Conservation (phyloP, 2,888 invertebrate species). For the Caenorhabditis doughertyi region DNA sequence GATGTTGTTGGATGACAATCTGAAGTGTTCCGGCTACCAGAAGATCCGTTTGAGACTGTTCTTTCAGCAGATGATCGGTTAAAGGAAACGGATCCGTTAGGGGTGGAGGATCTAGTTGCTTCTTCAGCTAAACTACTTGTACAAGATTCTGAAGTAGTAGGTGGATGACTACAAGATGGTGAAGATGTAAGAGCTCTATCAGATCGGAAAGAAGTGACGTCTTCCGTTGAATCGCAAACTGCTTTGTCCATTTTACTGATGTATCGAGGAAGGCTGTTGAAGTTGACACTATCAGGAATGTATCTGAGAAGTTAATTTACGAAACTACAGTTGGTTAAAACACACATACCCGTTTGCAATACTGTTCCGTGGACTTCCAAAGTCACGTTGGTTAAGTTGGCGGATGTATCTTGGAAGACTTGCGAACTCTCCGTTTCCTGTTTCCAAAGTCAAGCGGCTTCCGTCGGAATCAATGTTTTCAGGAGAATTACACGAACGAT, state of each 20-base stretch:
- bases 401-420: slow-evolving; percentile 62
- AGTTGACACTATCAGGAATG: slow-evolving; percentile 36
- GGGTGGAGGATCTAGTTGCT: slow-evolving; percentile 19
- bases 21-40: neutral
- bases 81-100: neutral
- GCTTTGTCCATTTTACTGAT: slow-evolving; percentile 49
- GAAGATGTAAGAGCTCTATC: slow-evolving; percentile 40
- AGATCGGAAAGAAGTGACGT: slow-evolving; percentile 33
- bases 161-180: slow-evolving; percentile 50
- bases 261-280: slow-evolving; percentile 53
- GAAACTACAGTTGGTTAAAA: neutral
- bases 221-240: slow-evolving; percentile 38
- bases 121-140: slow-evolving; percentile 51
- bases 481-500: slow-evolving; percentile 64
- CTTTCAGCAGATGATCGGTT: neutral
- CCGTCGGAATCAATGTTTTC: slow-evolving; percentile 21
- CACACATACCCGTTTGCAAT: slow-evolving; percentile 38
- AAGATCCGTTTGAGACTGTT: slow-evolving; percentile 30
- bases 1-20: slow-evolving; percentile 27
- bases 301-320: slow-evolving; percentile 20
- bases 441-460: slow-evolving; percentile 8
- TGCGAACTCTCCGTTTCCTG: slow-evolving; percentile 40
- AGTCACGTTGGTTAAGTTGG: slow-evolving; percentile 44
- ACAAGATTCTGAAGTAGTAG: slow-evolving; percentile 54
- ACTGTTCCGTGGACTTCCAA: slow-evolving; percentile 44